phyloP scores from a whole-genome alignment of 2,888 invertebrate genomes.

The Drosophila tripunctata region DNA sequence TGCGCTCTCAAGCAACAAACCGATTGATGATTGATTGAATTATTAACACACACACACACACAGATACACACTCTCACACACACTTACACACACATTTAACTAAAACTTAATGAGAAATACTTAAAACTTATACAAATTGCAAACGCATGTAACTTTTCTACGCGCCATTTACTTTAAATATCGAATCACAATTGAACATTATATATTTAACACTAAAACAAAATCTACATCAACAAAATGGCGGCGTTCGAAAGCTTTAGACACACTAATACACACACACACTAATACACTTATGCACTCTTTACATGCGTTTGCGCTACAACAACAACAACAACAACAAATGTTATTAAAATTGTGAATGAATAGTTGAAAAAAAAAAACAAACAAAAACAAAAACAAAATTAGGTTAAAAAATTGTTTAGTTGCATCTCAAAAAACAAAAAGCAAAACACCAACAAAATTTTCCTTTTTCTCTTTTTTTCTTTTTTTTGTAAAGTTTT shows the following conservation, averaged over 20 bases:
- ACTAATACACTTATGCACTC: conserved; percentile 16
- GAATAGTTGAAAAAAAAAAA: conserved; percentile 43
- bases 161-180: conserved; percentile 64
- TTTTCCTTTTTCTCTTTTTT: conserved; percentile 36
- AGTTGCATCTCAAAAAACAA: conserved; percentile 41
- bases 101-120: conserved; percentile 24
- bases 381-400: conserved; percentile 33
- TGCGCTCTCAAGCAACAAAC: conserved; percentile 3
- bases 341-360: conserved; percentile 50
- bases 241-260: conserved; percentile 64
- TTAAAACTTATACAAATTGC: conserved; percentile 37
- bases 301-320: conserved; percentile 71
- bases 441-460: conserved; percentile 42
- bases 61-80: conserved; percentile 38
- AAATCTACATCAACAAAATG: conserved; percentile 58
- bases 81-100: conserved; percentile 10
- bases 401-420: conserved; percentile 53
- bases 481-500: conserved; percentile 54
- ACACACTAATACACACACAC: conserved; percentile 27
- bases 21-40: conserved; percentile 33
- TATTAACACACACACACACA: conserved; percentile 28
- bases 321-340: conserved; percentile 21
- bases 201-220: conserved; percentile 23
- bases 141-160: conserved; percentile 77
- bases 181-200: conserved; percentile 29